Conservation (phyloP, 2,113 vertebrate species). For the Gobio gobio region DNA sequence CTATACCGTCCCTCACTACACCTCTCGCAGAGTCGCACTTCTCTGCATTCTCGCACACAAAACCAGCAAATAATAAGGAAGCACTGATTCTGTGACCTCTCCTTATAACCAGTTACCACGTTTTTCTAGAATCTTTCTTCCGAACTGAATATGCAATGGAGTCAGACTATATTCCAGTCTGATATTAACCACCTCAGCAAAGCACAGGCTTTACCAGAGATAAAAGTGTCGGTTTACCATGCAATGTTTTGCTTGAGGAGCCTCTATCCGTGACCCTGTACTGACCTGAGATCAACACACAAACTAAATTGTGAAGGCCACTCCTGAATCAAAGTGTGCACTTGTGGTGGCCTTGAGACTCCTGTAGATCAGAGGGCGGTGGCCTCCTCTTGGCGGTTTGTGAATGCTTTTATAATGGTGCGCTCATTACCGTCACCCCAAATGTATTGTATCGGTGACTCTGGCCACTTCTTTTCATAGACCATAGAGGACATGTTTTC, state of each 20-base stretch:
- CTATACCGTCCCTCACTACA: not conserved
- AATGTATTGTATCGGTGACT: not conserved
- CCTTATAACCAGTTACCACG: slow-evolving; percentile 2
- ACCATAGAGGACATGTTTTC: not conserved
- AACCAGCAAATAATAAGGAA: slow-evolving; percentile 13
- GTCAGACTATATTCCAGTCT: not conserved
- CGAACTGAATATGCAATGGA: slow-evolving; percentile 4
- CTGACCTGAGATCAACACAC: slow-evolving; percentile 11
- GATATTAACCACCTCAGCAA: slow-evolving; percentile 1
- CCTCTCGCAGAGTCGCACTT: slow-evolving; percentile 5
- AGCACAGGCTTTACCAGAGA: not conserved
- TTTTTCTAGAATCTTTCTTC: not conserved
- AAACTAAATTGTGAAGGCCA: slow-evolving; percentile 27
- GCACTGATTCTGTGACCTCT: not conserved
- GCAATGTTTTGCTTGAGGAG: slow-evolving; percentile 21
- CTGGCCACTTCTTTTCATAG: not conserved
- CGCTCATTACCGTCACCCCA: slow-evolving; percentile 7
- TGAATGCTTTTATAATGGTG: not conserved
- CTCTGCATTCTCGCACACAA: slow-evolving; percentile 29
- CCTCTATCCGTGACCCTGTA: not conserved
- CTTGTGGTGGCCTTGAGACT: slow-evolving; percentile 6
- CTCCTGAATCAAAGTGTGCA: not conserved
- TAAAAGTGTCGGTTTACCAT: not conserved
- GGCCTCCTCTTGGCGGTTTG: slow-evolving; percentile 11
- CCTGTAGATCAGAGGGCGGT: not conserved